A percentile compares a stretch with the other conserved stretches of the same genome.
phyloP scores from a whole-genome alignment of 2,888 invertebrate species.

The Tetragnatha montana region DNA sequence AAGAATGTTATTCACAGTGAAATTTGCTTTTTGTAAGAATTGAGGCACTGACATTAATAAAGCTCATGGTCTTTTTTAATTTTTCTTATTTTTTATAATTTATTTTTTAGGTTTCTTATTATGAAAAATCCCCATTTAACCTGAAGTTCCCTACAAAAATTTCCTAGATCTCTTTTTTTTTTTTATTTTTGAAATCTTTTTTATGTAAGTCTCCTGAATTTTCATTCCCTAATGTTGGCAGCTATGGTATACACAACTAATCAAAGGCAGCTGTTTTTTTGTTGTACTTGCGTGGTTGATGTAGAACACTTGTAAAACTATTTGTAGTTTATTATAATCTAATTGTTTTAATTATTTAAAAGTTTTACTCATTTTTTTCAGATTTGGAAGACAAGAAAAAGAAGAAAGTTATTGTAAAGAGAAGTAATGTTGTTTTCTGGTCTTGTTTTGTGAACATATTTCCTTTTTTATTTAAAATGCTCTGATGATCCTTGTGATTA shows the following conservation, averaged over 20 bases:
- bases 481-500: too few relatives aligned
- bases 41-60: too few relatives aligned
- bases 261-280: not conserved
- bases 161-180: too few relatives aligned
- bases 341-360: not conserved
- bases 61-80: too few relatives aligned
- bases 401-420: slow-evolving; percentile 34
- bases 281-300: not conserved
- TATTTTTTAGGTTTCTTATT: not conserved
- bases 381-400: slow-evolving; percentile 40
- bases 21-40: too few relatives aligned
- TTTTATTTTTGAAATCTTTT: not conserved
- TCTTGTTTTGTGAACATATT: too few relatives aligned
- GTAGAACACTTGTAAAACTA: not conserved
- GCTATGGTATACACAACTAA: not conserved
- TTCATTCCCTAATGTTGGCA: not conserved
- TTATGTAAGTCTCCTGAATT: not conserved
- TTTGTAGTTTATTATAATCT: not conserved
- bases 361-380: not conserved
- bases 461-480: too few relatives aligned
- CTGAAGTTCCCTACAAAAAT: too few relatives aligned
- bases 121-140: not conserved
- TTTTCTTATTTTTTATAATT: not conserved
- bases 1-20: too few relatives aligned
- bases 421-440: not conserved